Evolutionary conservation across 2,113 vertebrate genomes (phyloP), one percentile per base, ranked within the genome.

Genomic region (Scartelaos histophorus): DNA sequence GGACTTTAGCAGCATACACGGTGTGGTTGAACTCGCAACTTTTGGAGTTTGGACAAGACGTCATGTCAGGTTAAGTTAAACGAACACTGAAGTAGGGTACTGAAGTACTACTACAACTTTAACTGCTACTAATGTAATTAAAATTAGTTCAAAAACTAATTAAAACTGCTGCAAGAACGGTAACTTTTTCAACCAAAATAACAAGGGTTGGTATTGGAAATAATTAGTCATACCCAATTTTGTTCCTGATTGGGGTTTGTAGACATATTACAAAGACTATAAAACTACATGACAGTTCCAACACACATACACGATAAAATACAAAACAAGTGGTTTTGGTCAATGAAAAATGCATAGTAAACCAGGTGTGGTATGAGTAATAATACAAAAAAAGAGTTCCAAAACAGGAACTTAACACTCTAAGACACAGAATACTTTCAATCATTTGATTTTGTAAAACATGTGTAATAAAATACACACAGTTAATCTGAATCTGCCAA

Each of bases 1-100:
- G 68, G 58, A 75, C 13, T 70, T 73, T 79, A 72, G 74, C 53
- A 58, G 58, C 6, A 24, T 68, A 70, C 12, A 38, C 73, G 58
- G 46, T 35, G 56, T 57, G 65, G 69, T 70, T 1, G 29, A 25
- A 69, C 13, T 35, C 7, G 19, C 57, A 22, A 73, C 70, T 34
- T 78, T 68, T 34, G 29, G 45, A 74, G 22, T 67, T 74, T 22
- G 58, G 15, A 56, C 29, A 38, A 16, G 29, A 64, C 34, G 4
- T 11, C 29, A 64, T n/a, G 61, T 64, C 34, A 38, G 34, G 34
- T 38, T 58, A 35, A 25, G 22, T 60, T 25, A 7, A 29, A 61
- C 15, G 1, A 54, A 54, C 16, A 51, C 46, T 47, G 12, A 13
- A 13, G 11, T 47, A 13, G 12, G 13, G 1, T 16, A 51, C n/a